These are phyloP conservation scores for Potorous gilbertii DNA, from an alignment of 2,797 vertebrate genomes.

Conservation along the genomic window DNA sequence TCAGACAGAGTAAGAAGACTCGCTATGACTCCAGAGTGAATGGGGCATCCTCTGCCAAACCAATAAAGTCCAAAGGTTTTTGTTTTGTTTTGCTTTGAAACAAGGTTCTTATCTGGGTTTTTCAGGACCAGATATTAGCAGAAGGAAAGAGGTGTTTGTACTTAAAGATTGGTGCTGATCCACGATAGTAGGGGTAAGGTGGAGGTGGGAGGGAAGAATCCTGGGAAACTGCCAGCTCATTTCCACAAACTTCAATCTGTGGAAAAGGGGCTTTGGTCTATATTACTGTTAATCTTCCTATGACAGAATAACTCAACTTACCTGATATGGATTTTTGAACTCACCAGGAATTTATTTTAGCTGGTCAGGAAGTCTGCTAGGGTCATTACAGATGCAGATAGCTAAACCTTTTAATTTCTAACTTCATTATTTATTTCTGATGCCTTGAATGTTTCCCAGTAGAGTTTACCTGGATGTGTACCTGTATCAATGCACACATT, in stretches of 20 bases:
- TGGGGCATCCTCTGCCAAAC: background rate
- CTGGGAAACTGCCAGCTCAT: background rate
- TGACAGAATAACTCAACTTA: background rate
- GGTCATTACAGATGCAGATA: background rate
- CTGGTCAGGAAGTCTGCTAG: background rate
- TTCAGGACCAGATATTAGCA: background rate
- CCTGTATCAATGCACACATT: background rate
- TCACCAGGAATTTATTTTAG: background rate
- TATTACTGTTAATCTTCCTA: background rate
- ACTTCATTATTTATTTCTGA: background rate
- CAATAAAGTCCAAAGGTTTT: background rate
- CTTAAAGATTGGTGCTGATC: background rate
- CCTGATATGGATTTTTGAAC: background rate
- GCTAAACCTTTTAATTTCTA: background rate
- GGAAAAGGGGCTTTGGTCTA: background rate
- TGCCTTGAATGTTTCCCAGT: background rate
- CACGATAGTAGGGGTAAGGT: background rate
- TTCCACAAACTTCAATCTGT: background rate
- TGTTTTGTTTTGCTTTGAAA: background rate
- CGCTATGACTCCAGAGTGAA: background rate
- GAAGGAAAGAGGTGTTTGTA: background rate
- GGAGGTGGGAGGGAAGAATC: background rate
- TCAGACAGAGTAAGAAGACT: background rate
- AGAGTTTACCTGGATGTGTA: background rate
- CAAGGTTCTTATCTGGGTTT: background rate